Base-by-base conservation (phyloP, 2,797 vertebrate genomes). In the Cynodonichthys magdalenae region DNA sequence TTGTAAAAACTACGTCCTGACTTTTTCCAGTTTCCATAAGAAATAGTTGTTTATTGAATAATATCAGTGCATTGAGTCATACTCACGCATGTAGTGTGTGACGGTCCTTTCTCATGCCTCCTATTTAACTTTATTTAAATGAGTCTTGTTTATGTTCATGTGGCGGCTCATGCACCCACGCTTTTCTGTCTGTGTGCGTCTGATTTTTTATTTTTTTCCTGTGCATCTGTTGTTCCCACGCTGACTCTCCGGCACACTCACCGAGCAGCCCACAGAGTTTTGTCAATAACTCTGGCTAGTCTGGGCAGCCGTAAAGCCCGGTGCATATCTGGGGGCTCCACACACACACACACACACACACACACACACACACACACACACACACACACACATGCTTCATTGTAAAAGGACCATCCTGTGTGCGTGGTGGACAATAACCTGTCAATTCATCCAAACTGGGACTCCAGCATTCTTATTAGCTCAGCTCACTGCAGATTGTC, bases 271-370 rank as follows among this genome's bases (percentile, higher is more conserved):
- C 75, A 76, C 77, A 79, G 75, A 77, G 66, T 85, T 84, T 75
- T 76, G 80, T 81, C 84, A 79, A 68, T 76, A 77, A 36, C 15
- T 6, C 66, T n/a, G 67, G 68, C 79, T 70, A 60, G 73, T 78
- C 74, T 69, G 49, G 17, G 27, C 54, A 59, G 67, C 75, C 50
- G 39, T 7, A 64, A 70, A 78, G 51, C 69, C 69, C 73, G 19
- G 50, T 81, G 70, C 81, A 86, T 85, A 86, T 88, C 82, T 81
- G 15, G 50, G 7, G 17, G 54, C 74, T 73, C 58, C 85, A 87
- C 78, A 77, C 69, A 29, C 62, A 49, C 50, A 24, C 24, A 24
- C 24, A 24, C 24, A 24, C 24, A 24, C 24, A 24, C 24, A 24
- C 24, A 24, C 24, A 24, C 24, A 24, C 24, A 24, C 24, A 24